A percentile compares a stretch with the other conserved stretches of the same genome.
These are phyloP conservation scores for Diplodus puntazzo DNA, from an alignment of 2,797 vertebrate genomes.

Conservation along the genomic window DNA sequence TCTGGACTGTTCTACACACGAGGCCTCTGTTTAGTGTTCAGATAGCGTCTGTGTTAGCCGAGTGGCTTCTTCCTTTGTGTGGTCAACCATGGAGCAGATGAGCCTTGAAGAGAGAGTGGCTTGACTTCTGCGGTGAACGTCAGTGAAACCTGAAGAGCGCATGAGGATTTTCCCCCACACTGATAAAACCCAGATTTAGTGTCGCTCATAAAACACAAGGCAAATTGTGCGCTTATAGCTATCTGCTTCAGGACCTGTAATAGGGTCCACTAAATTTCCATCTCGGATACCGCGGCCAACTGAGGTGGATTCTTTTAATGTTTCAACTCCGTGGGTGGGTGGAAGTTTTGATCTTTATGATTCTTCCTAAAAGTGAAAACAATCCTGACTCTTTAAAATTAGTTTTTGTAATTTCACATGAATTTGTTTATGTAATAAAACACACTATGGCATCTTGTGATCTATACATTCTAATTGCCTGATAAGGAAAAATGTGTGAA, in stretches of 20 bases:
- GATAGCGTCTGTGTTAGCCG: conserved; percentile 56
- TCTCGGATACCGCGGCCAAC: conserved; percentile 72
- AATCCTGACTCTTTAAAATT: conserved; percentile 7
- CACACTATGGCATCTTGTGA: not conserved
- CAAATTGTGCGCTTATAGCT: conserved; percentile 74
- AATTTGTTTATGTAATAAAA: conserved; percentile 15
- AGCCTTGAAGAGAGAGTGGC: conserved; percentile 50
- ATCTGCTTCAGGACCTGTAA: conserved; percentile 71
- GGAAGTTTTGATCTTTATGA: conserved; percentile 47
- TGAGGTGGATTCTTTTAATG: conserved; percentile 24
- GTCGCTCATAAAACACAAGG: conserved; percentile 77
- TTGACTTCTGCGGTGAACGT: conserved; percentile 32
- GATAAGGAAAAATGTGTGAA: conserved; percentile 2
- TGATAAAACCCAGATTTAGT: conserved; percentile 81
- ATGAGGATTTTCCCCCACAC: conserved; percentile 62
- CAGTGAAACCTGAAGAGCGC: conserved; percentile 66
- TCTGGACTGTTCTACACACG: conserved; percentile 58
- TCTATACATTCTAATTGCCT: conserved; percentile 19
- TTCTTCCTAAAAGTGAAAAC: conserved; percentile 39
- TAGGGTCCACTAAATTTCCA: conserved; percentile 74
- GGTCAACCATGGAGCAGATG: conserved; percentile 66
- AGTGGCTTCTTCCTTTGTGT: conserved; percentile 67
- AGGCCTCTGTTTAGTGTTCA: conserved; percentile 73
- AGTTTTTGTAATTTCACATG: not conserved
- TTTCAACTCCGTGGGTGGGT: conserved; percentile 53